phyloP scores from a whole-genome alignment of 1,140 invertebrate species.

The Chrysomallon squamiferum region DNA sequence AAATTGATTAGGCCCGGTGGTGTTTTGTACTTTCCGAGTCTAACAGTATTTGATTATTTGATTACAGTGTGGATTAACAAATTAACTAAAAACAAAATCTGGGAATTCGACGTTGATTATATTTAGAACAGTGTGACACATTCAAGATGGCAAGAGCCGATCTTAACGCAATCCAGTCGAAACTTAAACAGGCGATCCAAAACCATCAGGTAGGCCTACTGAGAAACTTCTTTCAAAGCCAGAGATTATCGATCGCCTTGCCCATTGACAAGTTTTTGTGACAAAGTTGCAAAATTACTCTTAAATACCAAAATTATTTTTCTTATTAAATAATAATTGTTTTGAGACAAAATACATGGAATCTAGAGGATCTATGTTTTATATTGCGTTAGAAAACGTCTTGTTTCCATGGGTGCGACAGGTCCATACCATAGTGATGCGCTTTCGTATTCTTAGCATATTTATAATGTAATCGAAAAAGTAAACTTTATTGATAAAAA shows the following conservation, averaged over 20 bases:
- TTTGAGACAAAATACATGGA: no score
- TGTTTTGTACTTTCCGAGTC: slow-evolving; percentile 10
- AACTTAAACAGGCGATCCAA: slow-evolving; percentile 61
- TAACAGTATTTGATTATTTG: neutral
- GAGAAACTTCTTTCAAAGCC: slow-evolving; percentile 23
- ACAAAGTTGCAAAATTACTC: slow-evolving; percentile 16
- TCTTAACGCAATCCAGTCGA: slow-evolving; percentile 51
- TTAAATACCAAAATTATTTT: neutral
- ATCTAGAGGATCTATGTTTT: no score
- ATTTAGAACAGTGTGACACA: slow-evolving; percentile 3
- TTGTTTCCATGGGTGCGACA: no score
- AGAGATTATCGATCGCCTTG: slow-evolving; percentile 17
- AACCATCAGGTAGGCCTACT: slow-evolving; percentile 60
- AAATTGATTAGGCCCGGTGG: neutral
- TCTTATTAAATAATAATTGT: no score
- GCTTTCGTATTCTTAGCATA: no score
- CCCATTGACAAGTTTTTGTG: slow-evolving; percentile 16
- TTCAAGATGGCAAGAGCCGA: slow-evolving; percentile 44
- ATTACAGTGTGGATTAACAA: neutral
- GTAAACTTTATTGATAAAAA: no score
- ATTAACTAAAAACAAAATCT: neutral
- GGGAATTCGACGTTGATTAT: neutral
- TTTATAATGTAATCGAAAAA: no score
- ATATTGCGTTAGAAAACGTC: no score
- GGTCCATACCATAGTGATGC: no score